Base-by-base conservation (phyloP, 2,797 vertebrate genomes). In the Vultur gryphus region DNA sequence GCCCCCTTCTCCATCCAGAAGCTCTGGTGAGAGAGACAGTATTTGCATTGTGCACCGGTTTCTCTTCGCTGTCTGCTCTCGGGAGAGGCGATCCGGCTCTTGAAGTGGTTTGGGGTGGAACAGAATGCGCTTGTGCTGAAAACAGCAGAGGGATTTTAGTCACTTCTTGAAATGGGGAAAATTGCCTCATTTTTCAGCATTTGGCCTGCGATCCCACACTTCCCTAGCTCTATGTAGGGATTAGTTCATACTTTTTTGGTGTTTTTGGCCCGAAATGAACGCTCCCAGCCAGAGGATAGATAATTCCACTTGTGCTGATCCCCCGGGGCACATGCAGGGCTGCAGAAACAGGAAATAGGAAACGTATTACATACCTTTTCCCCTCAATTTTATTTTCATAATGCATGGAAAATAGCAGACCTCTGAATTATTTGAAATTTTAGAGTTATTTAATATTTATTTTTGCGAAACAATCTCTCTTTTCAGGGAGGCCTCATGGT, bases 261-360 rank as follows among this genome's bases (percentile, higher is more conserved):
- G 97, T 95, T 98, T 97, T 98, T 98, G 98, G 99, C 98, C 98
- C 79, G 87, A 87, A 96, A 93, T 92, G 95, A 93, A 80, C 89
- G 44, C 96, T 97, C 97, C 96, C 96, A 95, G 98, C 98, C 98
- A 98, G 98, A 97, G 98, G 98, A 98, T 97, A 98, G 98, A 98
- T 98, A 98, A 98, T 95, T 96, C 91, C 86, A 46, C 98, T 98
- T 75, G 66, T 70, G 65, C 96, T 81, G 83, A 93, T 97, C 97
- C 97, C 96, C 96, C 8, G 43, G 96, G 97, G 96, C 96, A 58
- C 93, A 83, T 84, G 93, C 94, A 88, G 95, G 91, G 96, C 96
- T 97, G 93, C 75, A 90, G 97, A 92, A 98, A 99, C 98, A 99
- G 99, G 98, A 99, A 99, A 99, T 98, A 98, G 98, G 98, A 98